A percentile compares a stretch with the other conserved stretches of the same genome.
These are phyloP conservation scores for Poecilia latipinna DNA, from an alignment of 2,113 vertebrate genomes.

Conservation along the genomic window DNA sequence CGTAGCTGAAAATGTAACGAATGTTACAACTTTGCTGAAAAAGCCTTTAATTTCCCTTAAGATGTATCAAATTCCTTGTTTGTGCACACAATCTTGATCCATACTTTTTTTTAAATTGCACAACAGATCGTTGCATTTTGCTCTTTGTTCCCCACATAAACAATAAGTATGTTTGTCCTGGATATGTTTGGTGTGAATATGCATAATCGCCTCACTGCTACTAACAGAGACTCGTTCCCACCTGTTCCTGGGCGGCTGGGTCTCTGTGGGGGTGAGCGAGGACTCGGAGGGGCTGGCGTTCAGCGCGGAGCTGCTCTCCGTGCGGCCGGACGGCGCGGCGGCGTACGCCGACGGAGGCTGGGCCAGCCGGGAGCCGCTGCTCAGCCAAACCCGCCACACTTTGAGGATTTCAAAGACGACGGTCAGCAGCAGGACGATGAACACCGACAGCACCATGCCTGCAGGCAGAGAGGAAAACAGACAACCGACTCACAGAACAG, in stretches of 20 bases:
- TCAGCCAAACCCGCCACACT: slow-evolving; percentile 84
- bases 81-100: too few relatives aligned
- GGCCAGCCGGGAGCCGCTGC: slow-evolving; percentile 27
- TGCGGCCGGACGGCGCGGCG: slow-evolving; percentile 9
- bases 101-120: too few relatives aligned
- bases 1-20: too few relatives aligned
- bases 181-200: too few relatives aligned
- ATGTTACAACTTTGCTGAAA: too few relatives aligned
- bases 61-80: too few relatives aligned
- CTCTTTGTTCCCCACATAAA: too few relatives aligned
- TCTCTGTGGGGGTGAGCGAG: slow-evolving; percentile 59
- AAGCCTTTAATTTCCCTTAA: too few relatives aligned
- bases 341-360: slow-evolving; percentile 4
- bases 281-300: slow-evolving; percentile 60
- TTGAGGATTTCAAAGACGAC: slow-evolving; percentile 90
- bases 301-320: slow-evolving; percentile 48
- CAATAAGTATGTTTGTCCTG: too few relatives aligned
- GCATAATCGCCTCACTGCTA: too few relatives aligned
- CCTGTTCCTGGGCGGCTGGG: slow-evolving; percentile 38
- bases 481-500: background rate
- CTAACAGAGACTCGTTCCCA: slow-evolving; percentile 12
- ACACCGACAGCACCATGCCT: slow-evolving; percentile 89
- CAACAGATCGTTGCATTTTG: too few relatives aligned
- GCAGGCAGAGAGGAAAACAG: slow-evolving; percentile 13
- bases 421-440: slow-evolving; percentile 87